Base-by-base conservation (phyloP, 2,797 vertebrate genomes). In the Lepus townsendii region DNA sequence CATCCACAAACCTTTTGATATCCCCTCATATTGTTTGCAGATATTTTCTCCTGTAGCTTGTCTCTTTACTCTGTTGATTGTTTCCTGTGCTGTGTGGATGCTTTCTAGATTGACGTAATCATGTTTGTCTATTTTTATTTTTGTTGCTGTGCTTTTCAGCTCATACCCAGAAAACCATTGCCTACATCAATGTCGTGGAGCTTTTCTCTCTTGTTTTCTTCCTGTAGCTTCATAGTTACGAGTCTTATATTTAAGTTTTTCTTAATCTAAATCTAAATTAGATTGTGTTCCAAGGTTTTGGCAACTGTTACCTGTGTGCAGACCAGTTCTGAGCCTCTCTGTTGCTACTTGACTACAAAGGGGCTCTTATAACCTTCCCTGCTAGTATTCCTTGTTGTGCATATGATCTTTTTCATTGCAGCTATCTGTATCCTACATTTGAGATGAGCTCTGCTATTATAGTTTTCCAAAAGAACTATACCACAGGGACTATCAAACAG, bases 251-350 rank as follows among this genome's bases (percentile, higher is more conserved):
- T 71, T 71, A 19, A 8, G 68, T 38, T 19, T 57, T 17, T 57
- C 54, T 17, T 57, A 57, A 57, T 57, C 17, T 19, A 13, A 57
- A 57, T 83, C 52, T 87, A 57, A 86, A 83, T 87, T 87, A 75
- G 77, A 24, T 50, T 89, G 14, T 17, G 30, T 92, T 87, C 26
- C 26, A 83, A 83, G 22, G 68, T 92, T 92, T 88, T 63, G 66
- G n/a, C 24, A 63, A 5, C 27, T 32, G 13, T 83, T 54, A 65
- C 9, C 38, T 83, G 1, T 50, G 24, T 87, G 77, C 76, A 52
- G 73, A 0, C 24, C 54, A 72, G 35, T 92, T 90, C 42, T 60
- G 42, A 86, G 52, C 52, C 57, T 83, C 66, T 83, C 26, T 38
- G 83, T 60, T 68, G 50, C 26, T 32, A 24, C n/a, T 69, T 12